Conservation (phyloP, 1,140 invertebrate genomes). For the Anastrepha ludens region DNA sequence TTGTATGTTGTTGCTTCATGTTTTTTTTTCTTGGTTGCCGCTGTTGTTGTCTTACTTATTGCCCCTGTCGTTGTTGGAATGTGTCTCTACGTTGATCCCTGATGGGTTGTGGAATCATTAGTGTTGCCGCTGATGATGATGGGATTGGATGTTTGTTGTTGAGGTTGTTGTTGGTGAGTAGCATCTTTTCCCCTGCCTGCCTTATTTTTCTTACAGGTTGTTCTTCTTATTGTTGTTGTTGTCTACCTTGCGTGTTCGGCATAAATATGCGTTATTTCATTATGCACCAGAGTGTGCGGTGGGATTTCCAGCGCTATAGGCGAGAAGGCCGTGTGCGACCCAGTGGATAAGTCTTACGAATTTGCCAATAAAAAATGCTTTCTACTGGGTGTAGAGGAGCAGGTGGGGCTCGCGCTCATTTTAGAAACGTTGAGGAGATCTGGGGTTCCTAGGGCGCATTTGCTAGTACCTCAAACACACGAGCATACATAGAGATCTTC, state of each 20-base stretch:
- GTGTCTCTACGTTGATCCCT: constrained; percentile 22
- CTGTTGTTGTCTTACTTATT: constrained; percentile 35
- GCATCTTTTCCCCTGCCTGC: not conserved
- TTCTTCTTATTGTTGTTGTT: not conserved
- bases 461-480: no score
- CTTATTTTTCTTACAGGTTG: not conserved
- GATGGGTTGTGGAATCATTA: constrained; percentile 14
- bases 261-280: not conserved
- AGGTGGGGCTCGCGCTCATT: not conserved
- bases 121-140: constrained; percentile 29
- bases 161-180: not conserved
- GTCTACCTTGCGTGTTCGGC: not conserved
- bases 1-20: not conserved
- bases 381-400: not conserved
- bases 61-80: not conserved
- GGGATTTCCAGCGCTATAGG: not conserved
- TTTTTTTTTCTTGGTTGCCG: not conserved
- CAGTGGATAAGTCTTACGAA: not conserved
- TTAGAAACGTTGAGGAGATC: no score
- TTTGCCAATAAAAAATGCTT: not conserved
- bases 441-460: no score
- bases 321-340: not conserved
- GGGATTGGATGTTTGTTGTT: not conserved
- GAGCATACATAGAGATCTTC: no score
- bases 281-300: not conserved